Evolutionary conservation across 2,113 vertebrate genomes (phyloP), one percentile per base, ranked within the genome.

Genomic region (Loxodonta africana): DNA sequence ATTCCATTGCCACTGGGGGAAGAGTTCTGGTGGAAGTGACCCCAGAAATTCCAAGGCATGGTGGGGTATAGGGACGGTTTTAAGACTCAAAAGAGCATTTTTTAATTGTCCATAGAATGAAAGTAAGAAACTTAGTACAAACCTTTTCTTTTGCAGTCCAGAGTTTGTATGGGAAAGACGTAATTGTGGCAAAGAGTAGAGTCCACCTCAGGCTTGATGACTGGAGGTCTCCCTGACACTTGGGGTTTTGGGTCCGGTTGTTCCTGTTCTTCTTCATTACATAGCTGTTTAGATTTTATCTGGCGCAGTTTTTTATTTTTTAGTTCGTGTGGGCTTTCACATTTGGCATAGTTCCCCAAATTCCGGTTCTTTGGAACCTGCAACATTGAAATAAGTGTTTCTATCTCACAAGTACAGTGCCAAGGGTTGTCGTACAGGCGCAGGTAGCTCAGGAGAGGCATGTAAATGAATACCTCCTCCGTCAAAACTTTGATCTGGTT

Each of bases 361-460:
- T 99, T 99, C 74, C 99, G 99, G 97, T 99, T 99, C 96, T 99
- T 98, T 53, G 99, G 99, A 96, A 99, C 98, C 98, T 99, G 99
- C 95, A 99, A 97, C 98, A 99, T 99, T n/a, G 99, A 98, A 93
- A 99, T 80, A 83, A 99, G 98, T 18, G 99, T 99, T 96, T 99
- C 99, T 95, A 99, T 95, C 63, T 99, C 96, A 97, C 99, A 99
- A 81, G 94, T 98, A 95, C 99, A 99, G 90, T 94, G 98, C 99
- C 99, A 99, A 14, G 99, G 99, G 97, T 99, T 99, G 98, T 99
- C 99, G 23, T 99, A 99, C 46, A 99, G 98, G 63, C 99, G 99
- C 89, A 99, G 98, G 98, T 99, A 99, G 97, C 98, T 98, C 90
- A 99, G 99, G 95, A 98, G 98, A 46, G 99, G 99, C 0, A 98